phyloP scores from a whole-genome alignment of 2,113 vertebrate species.

The Hypomesus transpacificus region DNA sequence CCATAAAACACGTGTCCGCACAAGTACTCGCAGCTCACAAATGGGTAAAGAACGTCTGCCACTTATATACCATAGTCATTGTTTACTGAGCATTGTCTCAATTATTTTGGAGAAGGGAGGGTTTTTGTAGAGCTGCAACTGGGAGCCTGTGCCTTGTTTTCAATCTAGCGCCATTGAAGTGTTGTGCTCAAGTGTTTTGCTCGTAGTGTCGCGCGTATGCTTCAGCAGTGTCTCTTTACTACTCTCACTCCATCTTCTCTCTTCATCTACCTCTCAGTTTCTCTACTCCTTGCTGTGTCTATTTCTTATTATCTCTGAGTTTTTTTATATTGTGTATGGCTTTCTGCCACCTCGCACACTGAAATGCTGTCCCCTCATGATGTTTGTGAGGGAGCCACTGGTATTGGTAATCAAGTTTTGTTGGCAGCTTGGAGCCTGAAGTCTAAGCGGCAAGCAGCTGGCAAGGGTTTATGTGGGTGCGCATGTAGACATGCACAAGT shows the following conservation, averaged over 20 bases:
- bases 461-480: conserved; percentile 22
- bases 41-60: conserved; percentile 29
- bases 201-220: not conserved
- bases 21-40: conserved; percentile 22
- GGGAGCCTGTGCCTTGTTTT: not conserved
- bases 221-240: not conserved
- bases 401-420: conserved; percentile 56
- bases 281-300: not conserved
- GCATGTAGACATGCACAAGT: not conserved
- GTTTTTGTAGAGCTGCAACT: not conserved
- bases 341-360: not conserved
- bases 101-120: not conserved
- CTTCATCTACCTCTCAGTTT: not conserved
- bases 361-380: conserved; percentile 21
- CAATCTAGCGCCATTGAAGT: not conserved
- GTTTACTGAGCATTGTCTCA: conserved; percentile 16
- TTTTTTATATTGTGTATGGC: not conserved
- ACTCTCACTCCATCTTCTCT: not conserved
- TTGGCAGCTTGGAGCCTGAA: conserved; percentile 39
- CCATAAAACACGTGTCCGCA: conserved; percentile 17
- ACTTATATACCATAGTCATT: conserved; percentile 9
- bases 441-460: conserved; percentile 43
- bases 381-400: conserved; percentile 36
- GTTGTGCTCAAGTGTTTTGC: not conserved
- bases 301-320: conserved; percentile 16